A percentile compares a stretch with the other conserved stretches of the same genome.
phyloP scores from a whole-genome alignment of 2,797 vertebrate genomes.

The Chiloscyllium punctatum region DNA sequence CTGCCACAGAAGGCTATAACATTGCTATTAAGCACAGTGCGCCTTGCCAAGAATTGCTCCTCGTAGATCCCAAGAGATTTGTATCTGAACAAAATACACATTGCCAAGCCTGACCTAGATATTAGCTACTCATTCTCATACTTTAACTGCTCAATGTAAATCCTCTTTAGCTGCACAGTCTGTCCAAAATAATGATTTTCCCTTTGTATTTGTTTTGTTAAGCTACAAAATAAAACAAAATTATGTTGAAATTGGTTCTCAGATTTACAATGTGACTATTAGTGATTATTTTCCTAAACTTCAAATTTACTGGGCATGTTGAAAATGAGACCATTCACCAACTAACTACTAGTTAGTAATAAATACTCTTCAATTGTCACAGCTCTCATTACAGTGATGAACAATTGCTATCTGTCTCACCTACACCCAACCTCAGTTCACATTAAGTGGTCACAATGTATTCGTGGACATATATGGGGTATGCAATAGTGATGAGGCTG shows the following conservation, averaged over 20 bases:
- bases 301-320: not conserved
- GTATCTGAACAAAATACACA: constrained; percentile 17
- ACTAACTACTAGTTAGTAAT: not conserved
- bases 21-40: not conserved
- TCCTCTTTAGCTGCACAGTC: not conserved
- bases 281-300: not conserved
- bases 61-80: constrained; percentile 1
- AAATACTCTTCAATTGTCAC: not conserved
- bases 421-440: not conserved
- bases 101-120: constrained; percentile 11
- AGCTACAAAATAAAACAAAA: not conserved
- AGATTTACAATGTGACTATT: not conserved
- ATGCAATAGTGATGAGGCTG: not conserved
- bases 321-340: not conserved
- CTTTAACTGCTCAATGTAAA: not conserved
- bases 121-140: no score
- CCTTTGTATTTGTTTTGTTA: not conserved
- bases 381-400: not conserved
- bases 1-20: constrained; percentile 1
- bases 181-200: not conserved
- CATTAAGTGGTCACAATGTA: not conserved
- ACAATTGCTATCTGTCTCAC: not conserved
- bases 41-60: not conserved
- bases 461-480: no score
- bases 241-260: not conserved